Evolutionary conservation across 1,140 invertebrate species (phyloP), one percentile per base, ranked within the genome.

Genomic region (Meloidogyne chitwoodi): DNA sequence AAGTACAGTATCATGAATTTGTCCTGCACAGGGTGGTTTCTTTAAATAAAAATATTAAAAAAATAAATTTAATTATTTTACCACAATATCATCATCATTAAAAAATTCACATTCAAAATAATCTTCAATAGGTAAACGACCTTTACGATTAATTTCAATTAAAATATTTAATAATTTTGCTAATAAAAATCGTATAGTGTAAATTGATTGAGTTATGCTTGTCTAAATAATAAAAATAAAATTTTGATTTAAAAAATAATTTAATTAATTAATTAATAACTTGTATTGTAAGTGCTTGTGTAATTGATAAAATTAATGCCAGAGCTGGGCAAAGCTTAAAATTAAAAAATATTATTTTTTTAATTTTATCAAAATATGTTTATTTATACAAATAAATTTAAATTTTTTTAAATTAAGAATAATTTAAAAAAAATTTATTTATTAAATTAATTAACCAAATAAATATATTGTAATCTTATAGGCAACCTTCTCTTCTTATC

Each of bases 81-180:
- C 81, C 65, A 82, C 81, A 70, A 82, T 82, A 66, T 82, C 82
- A 62, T 83, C 82, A 44, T 83, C 82, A 65, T 83, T 83, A 72
- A 83, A 85, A 72, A 83, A 83, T 69, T 83, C 82, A 44, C 82
- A 83, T n/a, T 81, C 80, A 75, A 83, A 83, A 74, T 80, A 83
- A 4, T 85, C 68, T 66, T 83, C 82, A 78, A 83, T 83, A 12
- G 76, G 79, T 11, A 83, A 38, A 24, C 82, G 72, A 3, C 82
- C 82, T 29, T 41, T 29, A 5, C 62, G 66, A 65, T 83, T 85
- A 14, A 85, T 19, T 62, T 83, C 82, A 14, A 83, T 61, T 31
- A 83, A 67, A 63, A 73, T 56, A 26, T 71, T 73, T 24, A 83
- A 62, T 1, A 83, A 64, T 76, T 83, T 83, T 10, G 83, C 81